Base-by-base conservation (phyloP, 1,140 invertebrate genomes). In the Bombus huntii region DNA sequence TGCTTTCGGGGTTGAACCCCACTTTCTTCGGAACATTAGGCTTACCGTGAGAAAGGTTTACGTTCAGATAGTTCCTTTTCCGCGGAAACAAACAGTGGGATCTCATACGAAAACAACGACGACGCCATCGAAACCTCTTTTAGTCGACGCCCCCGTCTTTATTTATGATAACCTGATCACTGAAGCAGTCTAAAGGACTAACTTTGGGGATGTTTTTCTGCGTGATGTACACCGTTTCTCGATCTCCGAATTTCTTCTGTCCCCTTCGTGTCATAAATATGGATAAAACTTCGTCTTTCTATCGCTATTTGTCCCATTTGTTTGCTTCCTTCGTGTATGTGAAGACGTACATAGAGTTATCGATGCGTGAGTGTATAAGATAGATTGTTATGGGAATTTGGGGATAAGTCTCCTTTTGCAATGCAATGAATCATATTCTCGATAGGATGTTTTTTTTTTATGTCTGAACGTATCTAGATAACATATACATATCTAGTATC, bases 141-240 rank as follows among this genome's bases (percentile, higher is more conserved):
- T 6, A 44, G n/a, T 34, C 42, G 42, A 12, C 44, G 4, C 4
- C 31, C 18, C 18, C 31, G 22, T 15, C 9, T 12, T 75, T 53
- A 75, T 75, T 75, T 75, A 75, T 31, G 72, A 74, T 34, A 75
- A 12, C 22, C 44, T 53, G 73, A 75, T 53, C 73, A 53, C 8
- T n/a, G 6, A 15, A 4, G 42, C 25, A 47, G 31, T 31, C 31
- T 25, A 53, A 53, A 47, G 42, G n/a, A n/a, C 44, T 25, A 75
- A 53, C 73, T 75, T 25, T 10, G 42, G 4, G 9, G 73, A 75
- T 53, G 15, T 44, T 47, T n/a, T 25, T 31, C n/a, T 25, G 22
- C 31, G 47, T 53, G 44, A 53, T 34, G 15, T 34, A 53, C 44
- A 75, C 31, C 39, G 18, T 47, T 47, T 31, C 72, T 13, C 18